Base-by-base conservation (phyloP, 2,113 vertebrate species). In the Silurus asotus region DNA sequence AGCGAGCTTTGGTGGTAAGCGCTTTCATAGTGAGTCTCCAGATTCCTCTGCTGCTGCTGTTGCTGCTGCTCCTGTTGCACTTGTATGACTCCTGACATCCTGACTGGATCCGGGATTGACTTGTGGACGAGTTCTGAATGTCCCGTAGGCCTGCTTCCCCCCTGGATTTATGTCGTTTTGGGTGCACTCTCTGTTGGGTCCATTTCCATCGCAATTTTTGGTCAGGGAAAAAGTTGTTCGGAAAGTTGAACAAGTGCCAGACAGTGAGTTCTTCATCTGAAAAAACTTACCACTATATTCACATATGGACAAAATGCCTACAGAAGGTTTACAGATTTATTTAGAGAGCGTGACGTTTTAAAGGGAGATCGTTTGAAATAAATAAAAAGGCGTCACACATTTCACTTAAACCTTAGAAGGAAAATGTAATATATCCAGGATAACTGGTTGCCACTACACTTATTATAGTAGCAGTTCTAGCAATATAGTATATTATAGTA, bases 11-110 rank as follows among this genome's bases (percentile, higher is more conserved):
- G 96, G 90, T 96, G 95, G 90, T 77, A 88, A 0, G 93, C 93
- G 88, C 94, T 96, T 88, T 97, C 98, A 88, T 95, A 96, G 89
- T 95, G 96, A 70, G 96, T 94, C 23, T 96, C 95, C 51, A 89
- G 88, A 62, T 92, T 91, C 82, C 90, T 93, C 91, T 95, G 0
- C 92, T 91, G 95, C 58, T 88, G 89, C 86, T 94, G 93, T 90
- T 95, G 0, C 92, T 91, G 95, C 58, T 88, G 89, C 86, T 94
- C 93, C 83, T 92, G 0, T 92, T 89, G 96, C 93, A 97, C 96
- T 23, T 96, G 95, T 88, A 97, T 83, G 75, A 94, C 92, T 92
- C 67, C 86, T 90, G 95, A 95, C 97, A 99, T 99, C 93, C 70
- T 96, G 94, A 88, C 23, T 81, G 91, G 90, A 89, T 89, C 45